Base-by-base conservation (phyloP, 2,888 invertebrate species). In the Esperia sulphurella region DNA sequence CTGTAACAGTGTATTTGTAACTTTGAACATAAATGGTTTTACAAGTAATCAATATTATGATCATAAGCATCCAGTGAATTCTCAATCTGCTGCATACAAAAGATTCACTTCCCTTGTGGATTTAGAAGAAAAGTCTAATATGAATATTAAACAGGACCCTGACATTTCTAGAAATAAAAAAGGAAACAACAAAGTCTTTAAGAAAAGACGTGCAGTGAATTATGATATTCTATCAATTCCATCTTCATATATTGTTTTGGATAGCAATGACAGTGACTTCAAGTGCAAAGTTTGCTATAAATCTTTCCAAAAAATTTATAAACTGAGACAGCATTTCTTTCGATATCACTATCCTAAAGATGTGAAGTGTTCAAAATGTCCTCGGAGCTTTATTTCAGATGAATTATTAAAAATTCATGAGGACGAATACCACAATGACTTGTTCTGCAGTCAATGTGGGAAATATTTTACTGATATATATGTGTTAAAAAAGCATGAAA, bases 401-500 rank as follows among this genome's bases (percentile, higher is more conserved):
- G 40, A 45, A 30, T 7, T 40, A 8, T 41, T 51, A 12, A 7
- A 33, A 14, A 28, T 14, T 8, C 51, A 51, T 35, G n/a, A 14
- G 5, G 13, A 39, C 10, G 28, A 40, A 0, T 14, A 13, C 35
- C 75, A 76, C 28, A 49, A 53, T 43, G 45, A 43, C 0, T 49
- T 49, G 0, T 53, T 69, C 0, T 76, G 76, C 39, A 55, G 58
- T 2, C 58, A 65, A 46, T 76, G 75, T 49, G 74, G 75, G 1
- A 76, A 72, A 53, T 53, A 48, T 8, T 75, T 63, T 43, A 57
- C 50, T 3, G 67, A 59, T 41, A 51, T 49, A 10, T 54, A 56
- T 14, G 53, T 68, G 5, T 52, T 75, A 3, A 57, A 53, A 42
- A 52, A 53, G 29, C 75, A 75, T 50, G 65, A 70, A 50, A 41